Conservation (phyloP, 2,888 invertebrate species). For the Julus scandinavius region DNA sequence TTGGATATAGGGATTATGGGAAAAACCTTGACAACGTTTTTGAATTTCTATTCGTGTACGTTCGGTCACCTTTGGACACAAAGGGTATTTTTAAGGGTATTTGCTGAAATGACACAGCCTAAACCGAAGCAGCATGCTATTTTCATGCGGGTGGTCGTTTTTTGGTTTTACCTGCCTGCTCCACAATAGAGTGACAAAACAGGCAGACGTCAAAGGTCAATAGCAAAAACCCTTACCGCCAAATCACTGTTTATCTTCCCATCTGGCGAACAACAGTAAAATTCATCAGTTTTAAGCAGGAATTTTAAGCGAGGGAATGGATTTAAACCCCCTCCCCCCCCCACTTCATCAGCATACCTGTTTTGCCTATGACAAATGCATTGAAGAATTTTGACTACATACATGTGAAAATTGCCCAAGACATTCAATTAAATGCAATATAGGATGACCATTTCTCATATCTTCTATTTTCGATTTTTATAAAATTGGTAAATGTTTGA, state of each 20-base stretch:
- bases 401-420: too few relatives aligned
- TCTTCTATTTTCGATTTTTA: too few relatives aligned
- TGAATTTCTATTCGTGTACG: background rate
- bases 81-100: background rate
- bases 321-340: background rate
- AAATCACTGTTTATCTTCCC: background rate
- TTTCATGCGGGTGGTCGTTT: conserved; percentile 9
- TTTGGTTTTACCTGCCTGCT: background rate
- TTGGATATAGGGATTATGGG: background rate
- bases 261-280: background rate
- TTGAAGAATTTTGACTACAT: too few relatives aligned
- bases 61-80: background rate
- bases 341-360: too few relatives aligned
- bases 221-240: background rate
- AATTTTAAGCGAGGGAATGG: background rate
- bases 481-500: too few relatives aligned
- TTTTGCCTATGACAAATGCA: too few relatives aligned
- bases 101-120: conserved; percentile 2
- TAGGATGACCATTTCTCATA: too few relatives aligned
- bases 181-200: conserved; percentile 7
- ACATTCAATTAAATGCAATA: too few relatives aligned
- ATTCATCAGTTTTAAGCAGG: background rate
- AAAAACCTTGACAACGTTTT: background rate
- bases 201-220: background rate
- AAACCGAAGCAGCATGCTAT: background rate